A percentile compares a stretch with the other conserved stretches of the same genome.
Evolutionary conservation across 2,888 invertebrate genomes (phyloP).

Genomic region (Gisinianus flammeolus): DNA sequence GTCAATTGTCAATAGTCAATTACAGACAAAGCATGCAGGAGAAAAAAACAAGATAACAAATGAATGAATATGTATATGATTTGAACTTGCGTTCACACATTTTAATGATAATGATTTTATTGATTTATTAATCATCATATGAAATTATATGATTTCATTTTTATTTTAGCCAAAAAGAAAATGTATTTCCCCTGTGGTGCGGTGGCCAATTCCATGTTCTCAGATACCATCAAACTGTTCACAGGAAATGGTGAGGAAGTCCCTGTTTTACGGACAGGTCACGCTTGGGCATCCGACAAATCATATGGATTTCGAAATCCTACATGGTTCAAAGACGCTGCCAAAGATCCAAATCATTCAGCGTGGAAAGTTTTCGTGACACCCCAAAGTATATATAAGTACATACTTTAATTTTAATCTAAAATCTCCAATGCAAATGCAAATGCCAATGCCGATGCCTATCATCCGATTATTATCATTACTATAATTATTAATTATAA

Average conservation of each 20-base stretch:
- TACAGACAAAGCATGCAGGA: too few species aligned
- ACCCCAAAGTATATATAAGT: not conserved
- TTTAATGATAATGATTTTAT: too few species aligned
- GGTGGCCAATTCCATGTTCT: slow-evolving; percentile 95
- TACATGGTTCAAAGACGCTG: slow-evolving; percentile 15
- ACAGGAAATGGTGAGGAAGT: slow-evolving; percentile 59
- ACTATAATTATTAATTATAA: not conserved
- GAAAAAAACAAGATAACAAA: not conserved
- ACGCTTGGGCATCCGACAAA: slow-evolving; percentile 68
- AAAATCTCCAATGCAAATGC: too few species aligned
- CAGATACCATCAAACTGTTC: slow-evolving; percentile 60
- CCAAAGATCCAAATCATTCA: not conserved
- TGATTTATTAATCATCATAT: too few species aligned
- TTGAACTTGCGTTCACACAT: too few species aligned
- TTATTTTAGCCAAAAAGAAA: not conserved
- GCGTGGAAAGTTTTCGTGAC: not conserved
- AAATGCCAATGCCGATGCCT: too few species aligned
- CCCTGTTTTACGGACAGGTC: slow-evolving; percentile 61
- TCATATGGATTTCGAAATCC: slow-evolving; percentile 67
- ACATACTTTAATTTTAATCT: not conserved
- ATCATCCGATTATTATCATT: too few species aligned
- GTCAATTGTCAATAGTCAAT: too few species aligned
- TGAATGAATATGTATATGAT: too few species aligned
- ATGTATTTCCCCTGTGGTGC: slow-evolving; percentile 79
- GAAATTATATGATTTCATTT: too few species aligned